Base-by-base conservation (phyloP, 2,113 vertebrate species). In the Plotosus lineatus region DNA sequence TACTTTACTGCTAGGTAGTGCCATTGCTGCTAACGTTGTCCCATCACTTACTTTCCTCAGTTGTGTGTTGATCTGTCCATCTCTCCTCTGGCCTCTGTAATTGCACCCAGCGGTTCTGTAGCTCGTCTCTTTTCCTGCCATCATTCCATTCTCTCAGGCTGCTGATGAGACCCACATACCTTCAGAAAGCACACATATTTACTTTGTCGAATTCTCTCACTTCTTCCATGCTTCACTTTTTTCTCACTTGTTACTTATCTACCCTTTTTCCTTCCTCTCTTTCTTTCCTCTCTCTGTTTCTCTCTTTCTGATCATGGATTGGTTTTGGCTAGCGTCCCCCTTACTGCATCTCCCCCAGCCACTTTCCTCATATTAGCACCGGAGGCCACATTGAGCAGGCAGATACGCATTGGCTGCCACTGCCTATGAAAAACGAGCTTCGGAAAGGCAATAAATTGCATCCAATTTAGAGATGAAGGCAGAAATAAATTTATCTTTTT, bases 401-500 rank as follows among this genome's bases (percentile, higher is more conserved):
- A 92, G 91, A 94, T 92, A 91, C 83, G 86, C 92, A 91, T 89
- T 90, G 90, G 89, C 92, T 93, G 92, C 91, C 90, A 90, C 82
- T 88, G 92, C 91, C 90, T 87, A 92, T 94, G 93, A 94, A 93
- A 94, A 94, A 94, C 92, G 93, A 93, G 93, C 93, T 93, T 93
- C 91, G 88, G 88, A 92, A 89, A 93, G 90, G 92, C 92, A 93
- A 94, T 94, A 93, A 94, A 94, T 93, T 94, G 93, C 92, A 93
- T 94, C 92, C 93, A 93, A 94, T 94, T 94, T 94, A 91, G 91
- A 93, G 92, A 94, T 94, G 93, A 94, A 94, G 93, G 92, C 89
- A 90, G 93, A 93, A 94, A 94, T 94, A 93, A 92, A 94, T 94
- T 93, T 94, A 90, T 92, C 90, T 92, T 92, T 93, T 69, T 93